Percentiles rank a stretch among this genome's conserved stretches.
Conservation (phyloP, 2,888 invertebrate genomes). For the Andrena minutula region DNA sequence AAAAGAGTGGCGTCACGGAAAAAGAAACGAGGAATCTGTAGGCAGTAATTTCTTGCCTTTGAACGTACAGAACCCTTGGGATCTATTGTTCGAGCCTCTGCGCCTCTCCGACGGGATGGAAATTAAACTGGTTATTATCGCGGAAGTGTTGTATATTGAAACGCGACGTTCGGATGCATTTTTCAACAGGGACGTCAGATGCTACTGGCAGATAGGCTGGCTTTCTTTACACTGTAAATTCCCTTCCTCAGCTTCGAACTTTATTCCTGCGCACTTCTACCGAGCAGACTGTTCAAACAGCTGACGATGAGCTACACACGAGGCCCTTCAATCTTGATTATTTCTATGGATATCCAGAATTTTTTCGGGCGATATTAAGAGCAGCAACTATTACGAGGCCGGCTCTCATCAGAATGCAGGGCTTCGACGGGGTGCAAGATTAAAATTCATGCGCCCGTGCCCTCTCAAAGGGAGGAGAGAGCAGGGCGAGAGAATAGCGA, state of each 20-base stretch:
- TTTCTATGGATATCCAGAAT: too few species aligned
- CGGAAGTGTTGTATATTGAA: constrained; percentile 6
- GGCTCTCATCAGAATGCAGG: too few species aligned
- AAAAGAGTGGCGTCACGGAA: neutral
- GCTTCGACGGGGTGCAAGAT: neutral
- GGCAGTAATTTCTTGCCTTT: constrained; percentile 7
- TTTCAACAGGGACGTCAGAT: neutral
- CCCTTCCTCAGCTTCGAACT: too few species aligned
- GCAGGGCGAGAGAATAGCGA: neutral
- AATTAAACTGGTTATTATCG: constrained; percentile 7
- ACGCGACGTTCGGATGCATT: neutral
- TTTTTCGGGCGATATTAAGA: too few species aligned
- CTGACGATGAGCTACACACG: too few species aligned
- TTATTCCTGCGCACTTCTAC: too few species aligned
- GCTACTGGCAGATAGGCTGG: too few species aligned
- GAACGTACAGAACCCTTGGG: neutral
- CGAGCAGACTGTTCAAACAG: too few species aligned
- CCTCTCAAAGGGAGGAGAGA: neutral
- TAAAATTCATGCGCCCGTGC: neutral
- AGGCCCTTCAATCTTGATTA: too few species aligned
- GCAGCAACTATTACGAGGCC: too few species aligned
- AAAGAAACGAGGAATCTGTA: constrained; percentile 7
- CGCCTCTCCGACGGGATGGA: neutral
- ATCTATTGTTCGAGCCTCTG: neutral
- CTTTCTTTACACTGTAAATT: too few species aligned